Percentiles rank a stretch among this genome's conserved stretches.
phyloP scores from a whole-genome alignment of 2,113 vertebrate genomes.

The Zosterops pallidus region DNA sequence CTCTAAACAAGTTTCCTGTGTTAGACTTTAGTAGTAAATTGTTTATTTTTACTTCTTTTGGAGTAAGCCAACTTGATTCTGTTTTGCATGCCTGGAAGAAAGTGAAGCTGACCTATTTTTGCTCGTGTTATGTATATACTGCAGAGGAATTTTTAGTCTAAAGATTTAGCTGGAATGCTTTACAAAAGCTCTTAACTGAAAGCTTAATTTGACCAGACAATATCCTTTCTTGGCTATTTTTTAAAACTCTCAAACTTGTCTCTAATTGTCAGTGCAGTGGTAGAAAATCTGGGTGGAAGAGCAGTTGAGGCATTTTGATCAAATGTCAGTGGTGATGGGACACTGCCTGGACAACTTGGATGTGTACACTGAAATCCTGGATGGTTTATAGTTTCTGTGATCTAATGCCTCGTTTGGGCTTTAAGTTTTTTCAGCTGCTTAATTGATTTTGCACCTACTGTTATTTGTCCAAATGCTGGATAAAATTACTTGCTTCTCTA shows the following conservation, averaged over 20 bases:
- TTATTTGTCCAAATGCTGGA: not conserved
- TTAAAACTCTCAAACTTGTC: not conserved
- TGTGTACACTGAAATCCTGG: not conserved
- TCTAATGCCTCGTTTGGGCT: not conserved
- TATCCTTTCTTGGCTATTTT: not conserved
- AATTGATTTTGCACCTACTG: not conserved
- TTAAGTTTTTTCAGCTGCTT: not conserved
- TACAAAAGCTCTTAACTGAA: not conserved
- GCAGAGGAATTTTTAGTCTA: not conserved
- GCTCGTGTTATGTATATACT: not conserved
- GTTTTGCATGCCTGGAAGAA: not conserved
- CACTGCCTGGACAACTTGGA: not conserved
- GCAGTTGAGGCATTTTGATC: not conserved
- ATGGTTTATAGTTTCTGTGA: not conserved
- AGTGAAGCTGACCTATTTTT: conserved; percentile 1
- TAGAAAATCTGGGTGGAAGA: not conserved
- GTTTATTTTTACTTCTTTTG: not conserved
- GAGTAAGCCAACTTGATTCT: not conserved
- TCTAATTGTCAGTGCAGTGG: not conserved
- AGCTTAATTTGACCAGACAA: conserved; percentile 35
- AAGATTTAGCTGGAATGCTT: not conserved
- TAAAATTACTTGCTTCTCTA: not conserved
- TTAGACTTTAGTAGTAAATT: not conserved
- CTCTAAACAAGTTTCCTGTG: not conserved
- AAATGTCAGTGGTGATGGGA: not conserved